Evolutionary conservation across 2,797 vertebrate species (phyloP).

Genomic region (Pogoniulus pusillus): DNA sequence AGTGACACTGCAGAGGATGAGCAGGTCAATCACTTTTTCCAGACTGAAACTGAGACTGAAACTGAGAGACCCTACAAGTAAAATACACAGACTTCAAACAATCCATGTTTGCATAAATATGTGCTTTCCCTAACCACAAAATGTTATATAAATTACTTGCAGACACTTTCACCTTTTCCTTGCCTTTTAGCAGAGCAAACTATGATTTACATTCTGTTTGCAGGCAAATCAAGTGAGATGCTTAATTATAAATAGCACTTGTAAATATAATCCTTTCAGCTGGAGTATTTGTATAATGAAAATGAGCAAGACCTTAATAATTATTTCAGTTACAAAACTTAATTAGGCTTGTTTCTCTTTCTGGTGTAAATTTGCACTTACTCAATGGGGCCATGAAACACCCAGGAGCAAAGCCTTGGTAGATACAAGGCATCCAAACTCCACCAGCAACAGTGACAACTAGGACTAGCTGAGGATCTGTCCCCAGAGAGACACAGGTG

Average conservation of each 20-base stretch:
- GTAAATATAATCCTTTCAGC: slow-evolving; percentile 41
- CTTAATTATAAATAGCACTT: slow-evolving; percentile 48
- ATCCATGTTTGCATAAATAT: not conserved
- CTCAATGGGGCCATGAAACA: accelerated
- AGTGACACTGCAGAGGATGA: not conserved
- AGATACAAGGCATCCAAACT: not conserved
- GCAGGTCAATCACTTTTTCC: accelerated
- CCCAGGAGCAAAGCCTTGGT: not conserved
- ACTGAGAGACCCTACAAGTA: not conserved
- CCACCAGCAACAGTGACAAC: accelerated
- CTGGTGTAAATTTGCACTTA: not conserved
- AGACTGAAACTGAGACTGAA: not conserved
- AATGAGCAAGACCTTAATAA: slow-evolving; percentile 2
- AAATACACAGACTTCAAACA: not conserved
- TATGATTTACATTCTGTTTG: slow-evolving; percentile 10
- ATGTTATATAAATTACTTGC: not conserved
- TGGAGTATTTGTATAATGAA: slow-evolving; percentile 4
- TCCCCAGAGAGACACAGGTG: not conserved
- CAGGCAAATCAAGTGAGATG: not conserved
- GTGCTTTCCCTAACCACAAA: not conserved
- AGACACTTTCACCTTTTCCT: not conserved
- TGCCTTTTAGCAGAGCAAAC: not conserved
- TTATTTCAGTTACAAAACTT: slow-evolving; percentile 10
- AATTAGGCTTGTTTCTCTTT: slow-evolving; percentile 1
- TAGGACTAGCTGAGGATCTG: not conserved